phyloP scores from a whole-genome alignment of 2,888 invertebrate genomes.

The Zaprionus bogoriensis region DNA sequence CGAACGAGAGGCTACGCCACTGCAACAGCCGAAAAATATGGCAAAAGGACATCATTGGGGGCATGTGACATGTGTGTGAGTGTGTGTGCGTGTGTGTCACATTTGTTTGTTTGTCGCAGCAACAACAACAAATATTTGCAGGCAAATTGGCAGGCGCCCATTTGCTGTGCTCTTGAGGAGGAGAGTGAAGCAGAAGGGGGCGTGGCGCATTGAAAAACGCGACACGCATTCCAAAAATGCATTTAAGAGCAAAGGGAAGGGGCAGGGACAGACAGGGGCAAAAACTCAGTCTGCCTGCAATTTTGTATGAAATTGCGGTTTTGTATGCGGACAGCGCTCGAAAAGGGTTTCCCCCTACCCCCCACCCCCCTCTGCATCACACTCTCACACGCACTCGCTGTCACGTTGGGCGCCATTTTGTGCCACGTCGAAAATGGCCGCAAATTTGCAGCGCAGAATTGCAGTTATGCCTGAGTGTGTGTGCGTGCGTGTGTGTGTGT shows the following conservation, averaged over 20 bases:
- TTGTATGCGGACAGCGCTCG: slow-evolving; percentile 32
- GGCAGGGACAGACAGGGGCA: not conserved
- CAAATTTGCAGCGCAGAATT: slow-evolving; percentile 45
- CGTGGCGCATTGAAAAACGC: slow-evolving; percentile 53
- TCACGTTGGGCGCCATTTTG: slow-evolving; percentile 56
- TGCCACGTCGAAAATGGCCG: slow-evolving; percentile 54
- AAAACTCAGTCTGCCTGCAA: slow-evolving; percentile 28
- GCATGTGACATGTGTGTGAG: slow-evolving; percentile 33
- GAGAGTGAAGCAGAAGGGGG: not conserved
- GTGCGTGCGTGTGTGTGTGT: slow-evolving; percentile 1
- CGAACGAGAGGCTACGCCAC: too few species aligned
- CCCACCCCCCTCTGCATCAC: not conserved
- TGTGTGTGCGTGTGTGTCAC: slow-evolving; percentile 37
- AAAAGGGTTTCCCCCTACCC: slow-evolving; percentile 1
- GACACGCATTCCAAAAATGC: slow-evolving; percentile 75
- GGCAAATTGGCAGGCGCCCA: slow-evolving; percentile 67
- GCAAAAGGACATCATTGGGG: slow-evolving; percentile 52
- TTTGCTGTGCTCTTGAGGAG: too few species aligned
- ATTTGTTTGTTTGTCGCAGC: slow-evolving; percentile 62
- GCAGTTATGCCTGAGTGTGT: slow-evolving; percentile 3
- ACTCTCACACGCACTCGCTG: not conserved
- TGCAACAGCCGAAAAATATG: slow-evolving; percentile 27
- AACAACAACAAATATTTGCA: slow-evolving; percentile 38
- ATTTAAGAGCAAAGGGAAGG: slow-evolving; percentile 41
- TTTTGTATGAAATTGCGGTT: slow-evolving; percentile 70